Percentiles rank a stretch among this genome's conserved stretches.
phyloP scores from a whole-genome alignment of 2,113 vertebrate species.

The Psittacara wagleri region DNA sequence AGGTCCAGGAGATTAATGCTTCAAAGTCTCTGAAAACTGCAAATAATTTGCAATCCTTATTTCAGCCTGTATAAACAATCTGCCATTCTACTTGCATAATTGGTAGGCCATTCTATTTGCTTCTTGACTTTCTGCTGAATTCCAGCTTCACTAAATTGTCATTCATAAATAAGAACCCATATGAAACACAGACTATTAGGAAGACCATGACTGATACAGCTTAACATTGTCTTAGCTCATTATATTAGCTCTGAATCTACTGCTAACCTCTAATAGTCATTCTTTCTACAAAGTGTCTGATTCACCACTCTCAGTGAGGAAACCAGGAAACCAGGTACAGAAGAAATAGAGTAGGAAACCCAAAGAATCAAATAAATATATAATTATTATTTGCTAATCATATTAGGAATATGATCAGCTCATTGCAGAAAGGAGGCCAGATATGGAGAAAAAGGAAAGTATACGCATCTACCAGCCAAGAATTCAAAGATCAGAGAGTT shows the following conservation, averaged over 20 bases:
- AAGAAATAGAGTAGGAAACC: neutral
- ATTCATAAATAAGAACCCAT: neutral
- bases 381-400: neutral
- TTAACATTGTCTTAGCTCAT: neutral
- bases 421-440: neutral
- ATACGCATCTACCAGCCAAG: neutral
- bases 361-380: neutral
- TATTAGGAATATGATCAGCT: neutral
- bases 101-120: neutral
- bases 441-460: neutral
- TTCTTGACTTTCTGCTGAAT: neutral
- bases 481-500: neutral
- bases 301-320: neutral
- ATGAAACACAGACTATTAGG: neutral
- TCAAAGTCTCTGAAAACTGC: constrained; percentile 42
- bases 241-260: neutral
- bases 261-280: neutral
- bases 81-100: neutral
- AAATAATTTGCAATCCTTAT: neutral
- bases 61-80: neutral
- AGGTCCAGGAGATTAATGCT: constrained; percentile 22
- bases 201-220: neutral
- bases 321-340: neutral
- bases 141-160: neutral
- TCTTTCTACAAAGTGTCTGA: neutral